Conservation (phyloP, 2,888 invertebrate genomes). For the Philopedon plagiatum region DNA sequence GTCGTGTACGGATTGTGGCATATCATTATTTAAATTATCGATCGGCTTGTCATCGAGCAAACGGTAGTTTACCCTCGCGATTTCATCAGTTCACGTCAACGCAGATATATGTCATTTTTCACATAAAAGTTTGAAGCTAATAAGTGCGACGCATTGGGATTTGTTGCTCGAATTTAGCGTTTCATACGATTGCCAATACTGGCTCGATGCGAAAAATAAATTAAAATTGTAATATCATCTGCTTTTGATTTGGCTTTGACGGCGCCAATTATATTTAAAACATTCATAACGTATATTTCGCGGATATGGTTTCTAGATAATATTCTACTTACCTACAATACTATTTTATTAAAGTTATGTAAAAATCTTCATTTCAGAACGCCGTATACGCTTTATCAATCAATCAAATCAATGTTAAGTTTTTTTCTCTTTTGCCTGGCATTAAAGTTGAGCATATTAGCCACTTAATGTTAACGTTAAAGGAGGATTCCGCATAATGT, state of each 20-base stretch:
- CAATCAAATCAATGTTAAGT: too few relatives aligned
- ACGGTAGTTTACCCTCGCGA: conserved; percentile 27
- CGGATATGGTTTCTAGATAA: too few relatives aligned
- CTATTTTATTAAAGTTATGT: too few relatives aligned
- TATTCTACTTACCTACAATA: too few relatives aligned
- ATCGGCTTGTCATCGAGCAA: conserved; percentile 11
- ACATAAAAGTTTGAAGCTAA: conserved; percentile 26
- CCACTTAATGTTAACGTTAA: too few relatives aligned
- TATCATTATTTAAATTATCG: conserved; percentile 29
- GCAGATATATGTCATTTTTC: conserved; percentile 32
- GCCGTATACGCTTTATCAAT: too few relatives aligned
- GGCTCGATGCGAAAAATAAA: neutral
- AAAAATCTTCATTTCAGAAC: too few relatives aligned
- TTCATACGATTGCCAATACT: neutral
- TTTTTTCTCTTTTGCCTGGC: too few relatives aligned
- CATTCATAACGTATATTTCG: neutral
- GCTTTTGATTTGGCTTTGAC: neutral
- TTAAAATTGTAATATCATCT: neutral
- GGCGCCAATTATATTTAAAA: neutral
- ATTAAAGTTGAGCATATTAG: too few relatives aligned
- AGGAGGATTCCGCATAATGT: too few relatives aligned
- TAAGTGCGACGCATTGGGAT: conserved; percentile 15
- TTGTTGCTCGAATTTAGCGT: conserved; percentile 5
- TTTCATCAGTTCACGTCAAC: conserved; percentile 38
- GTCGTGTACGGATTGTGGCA: neutral